Percentiles rank a stretch among this genome's conserved stretches.
These are phyloP conservation scores for Pyrrhia umbra DNA, from an alignment of 2,888 invertebrate genomes.

Conservation along the genomic window DNA sequence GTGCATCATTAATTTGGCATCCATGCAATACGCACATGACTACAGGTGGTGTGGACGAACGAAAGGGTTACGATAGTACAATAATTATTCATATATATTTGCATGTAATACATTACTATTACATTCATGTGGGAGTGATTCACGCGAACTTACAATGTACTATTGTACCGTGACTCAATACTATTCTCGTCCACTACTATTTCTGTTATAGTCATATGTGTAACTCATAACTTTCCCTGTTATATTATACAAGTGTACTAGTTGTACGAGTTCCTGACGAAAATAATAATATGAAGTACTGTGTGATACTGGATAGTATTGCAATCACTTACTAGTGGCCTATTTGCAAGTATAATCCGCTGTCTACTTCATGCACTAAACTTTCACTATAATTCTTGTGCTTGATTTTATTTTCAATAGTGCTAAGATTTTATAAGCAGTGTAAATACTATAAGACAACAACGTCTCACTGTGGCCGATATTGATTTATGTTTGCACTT, in stretches of 20 bases:
- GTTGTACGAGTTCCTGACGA: background rate
- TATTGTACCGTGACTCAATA: conserved; percentile 30
- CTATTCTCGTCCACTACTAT: conserved; percentile 1
- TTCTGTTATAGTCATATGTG: conserved; percentile 1
- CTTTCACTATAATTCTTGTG: conserved; percentile 28
- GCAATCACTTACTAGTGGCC: background rate
- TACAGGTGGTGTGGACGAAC: background rate
- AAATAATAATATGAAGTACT: background rate
- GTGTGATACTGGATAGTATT: background rate
- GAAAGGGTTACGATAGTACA: background rate
- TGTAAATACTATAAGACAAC: too few species aligned
- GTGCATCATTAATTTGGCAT: too few species aligned
- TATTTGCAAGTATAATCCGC: conserved; percentile 38
- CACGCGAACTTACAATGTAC: conserved; percentile 24
- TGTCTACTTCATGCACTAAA: conserved; percentile 11
- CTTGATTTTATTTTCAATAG: too few species aligned
- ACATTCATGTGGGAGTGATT: conserved; percentile 25
- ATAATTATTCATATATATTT: conserved; percentile 2
- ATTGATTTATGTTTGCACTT: too few species aligned
- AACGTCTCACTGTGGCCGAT: too few species aligned
- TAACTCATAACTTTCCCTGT: conserved; percentile 15
- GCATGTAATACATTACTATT: conserved; percentile 12
- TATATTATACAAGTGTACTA: background rate
- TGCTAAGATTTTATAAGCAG: too few species aligned
- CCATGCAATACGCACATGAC: background rate